Base-by-base conservation (phyloP, 2,888 invertebrate species). In the Julus scanicus region DNA sequence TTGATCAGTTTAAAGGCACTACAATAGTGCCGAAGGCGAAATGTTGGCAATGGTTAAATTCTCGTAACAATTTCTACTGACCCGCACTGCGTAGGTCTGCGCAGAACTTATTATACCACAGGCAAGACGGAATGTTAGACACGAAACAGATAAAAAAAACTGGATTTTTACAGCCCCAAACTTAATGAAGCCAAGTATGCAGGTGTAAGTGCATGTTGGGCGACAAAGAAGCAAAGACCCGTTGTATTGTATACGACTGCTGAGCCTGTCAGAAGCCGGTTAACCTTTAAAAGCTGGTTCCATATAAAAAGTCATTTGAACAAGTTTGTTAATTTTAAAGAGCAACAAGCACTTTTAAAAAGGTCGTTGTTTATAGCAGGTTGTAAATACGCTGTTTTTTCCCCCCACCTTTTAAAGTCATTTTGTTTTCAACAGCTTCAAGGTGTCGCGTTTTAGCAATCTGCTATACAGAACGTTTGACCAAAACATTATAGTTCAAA, bases 381-480 rank as follows among this genome's bases (percentile, higher is more conserved):
- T 84, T 84, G 84, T 84, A 84, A 84, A 84, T 84, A 84, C 1
- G 84, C 84, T 40, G 84, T 11, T 40, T 84, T 84, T 71, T 71
- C 9, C 71, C 63, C 20, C 53, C 53, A 8, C 83, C 39, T 37
- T 39, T 84, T 20, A 40, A 84, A 84, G 84, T 48, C 84, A 84
- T 84, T 84, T 84, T 84, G 48, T 84, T 84, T 84, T 84, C 84
- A 84, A 84, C 84, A 84, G 48, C 84, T 48, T 84, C n/a, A 40
- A 84, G 84, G 84, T 84, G 84, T 84, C 84, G 48, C 84, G 8
- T 20, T 48, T 71, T 29, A 63, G 71, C 37, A 29, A 71, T 71
- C 71, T 20, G 6, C 29, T 29, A 71, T n/a, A 11, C 71, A 71
- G 71, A 11, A 29, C 71, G 29, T 71, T 71, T 71, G 71, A 71